Conservation (phyloP, 2,797 vertebrate genomes). For the Pipistrellus pipistrellus region DNA sequence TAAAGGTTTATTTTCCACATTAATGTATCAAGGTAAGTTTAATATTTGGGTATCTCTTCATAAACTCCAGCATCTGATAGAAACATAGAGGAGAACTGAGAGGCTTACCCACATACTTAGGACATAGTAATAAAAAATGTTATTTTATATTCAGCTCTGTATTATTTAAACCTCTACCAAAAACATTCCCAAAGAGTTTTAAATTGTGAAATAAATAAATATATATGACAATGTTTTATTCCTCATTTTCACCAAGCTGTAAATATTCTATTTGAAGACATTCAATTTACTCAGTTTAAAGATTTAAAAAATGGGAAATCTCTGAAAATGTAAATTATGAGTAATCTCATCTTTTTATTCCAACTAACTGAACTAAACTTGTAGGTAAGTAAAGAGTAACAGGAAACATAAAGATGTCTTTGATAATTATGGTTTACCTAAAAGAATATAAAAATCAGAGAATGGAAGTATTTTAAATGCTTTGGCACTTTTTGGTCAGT, state of each 20-base stretch:
- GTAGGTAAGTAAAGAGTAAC: neutral
- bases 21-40: neutral
- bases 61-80: neutral
- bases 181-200: neutral
- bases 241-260: neutral
- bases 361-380: neutral
- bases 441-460: neutral
- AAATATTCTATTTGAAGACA: constrained; percentile 18
- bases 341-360: neutral
- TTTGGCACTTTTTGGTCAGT: neutral
- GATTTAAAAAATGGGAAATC: neutral
- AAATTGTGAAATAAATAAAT: constrained; percentile 27
- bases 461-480: neutral
- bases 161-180: neutral
- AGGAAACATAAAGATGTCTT: neutral
- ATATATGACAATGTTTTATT: neutral
- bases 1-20: neutral
- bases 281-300: neutral
- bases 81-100: neutral
- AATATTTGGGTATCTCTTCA: neutral
- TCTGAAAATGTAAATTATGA: neutral
- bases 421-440: constrained; percentile 27
- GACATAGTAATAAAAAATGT: neutral
- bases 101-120: neutral
- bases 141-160: neutral